These are phyloP conservation scores for Lophotis ruficrista DNA, from an alignment of 2,113 vertebrate species.

Conservation along the genomic window DNA sequence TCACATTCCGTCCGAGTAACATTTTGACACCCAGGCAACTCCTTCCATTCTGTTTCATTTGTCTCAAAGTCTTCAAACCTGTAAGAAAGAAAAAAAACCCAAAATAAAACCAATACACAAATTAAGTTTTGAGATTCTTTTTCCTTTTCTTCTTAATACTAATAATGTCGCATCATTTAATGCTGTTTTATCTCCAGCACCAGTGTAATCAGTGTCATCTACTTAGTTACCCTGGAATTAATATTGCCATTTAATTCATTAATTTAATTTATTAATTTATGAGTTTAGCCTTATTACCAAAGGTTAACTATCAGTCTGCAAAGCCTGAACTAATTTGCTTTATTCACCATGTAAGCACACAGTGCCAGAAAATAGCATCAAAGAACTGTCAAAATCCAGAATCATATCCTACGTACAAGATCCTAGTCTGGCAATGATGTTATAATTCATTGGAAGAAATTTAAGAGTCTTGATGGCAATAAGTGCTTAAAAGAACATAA, in stretches of 20 bases:
- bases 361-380: neutral
- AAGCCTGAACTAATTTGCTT: neutral
- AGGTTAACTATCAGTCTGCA: neutral
- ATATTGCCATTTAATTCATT: neutral
- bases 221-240: neutral
- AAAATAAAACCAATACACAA: neutral
- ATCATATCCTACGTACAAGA: neutral
- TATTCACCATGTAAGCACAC: neutral
- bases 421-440: neutral
- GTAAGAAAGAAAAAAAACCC: neutral
- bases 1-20: neutral
- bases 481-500: neutral
- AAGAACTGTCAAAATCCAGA: neutral
- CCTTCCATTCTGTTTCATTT: conserved; percentile 10
- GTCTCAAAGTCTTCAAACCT: neutral
- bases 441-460: neutral
- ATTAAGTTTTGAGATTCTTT: neutral
- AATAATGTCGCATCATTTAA: neutral
- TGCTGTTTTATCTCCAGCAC: neutral
- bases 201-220: neutral
- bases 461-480: neutral
- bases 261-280: neutral
- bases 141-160: neutral
- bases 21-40: conserved; percentile 58
- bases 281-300: neutral